Evolutionary conservation across 2,797 vertebrate species (phyloP), one percentile per base, ranked within the genome.

Genomic region (Helicolenus hilgendorfi): DNA sequence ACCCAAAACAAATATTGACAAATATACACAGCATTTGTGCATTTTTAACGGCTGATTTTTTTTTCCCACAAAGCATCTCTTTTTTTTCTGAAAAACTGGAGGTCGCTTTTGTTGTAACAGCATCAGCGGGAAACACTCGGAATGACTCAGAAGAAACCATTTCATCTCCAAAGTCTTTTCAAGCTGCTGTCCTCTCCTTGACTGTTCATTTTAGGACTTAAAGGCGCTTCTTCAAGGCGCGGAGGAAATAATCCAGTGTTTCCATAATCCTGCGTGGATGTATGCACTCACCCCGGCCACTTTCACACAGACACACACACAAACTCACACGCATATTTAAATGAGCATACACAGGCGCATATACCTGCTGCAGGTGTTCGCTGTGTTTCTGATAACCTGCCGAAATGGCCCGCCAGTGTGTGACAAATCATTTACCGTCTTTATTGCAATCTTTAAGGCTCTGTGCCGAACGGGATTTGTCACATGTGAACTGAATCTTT

Each of bases 221-320:
- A 81, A 91, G 53, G 59, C 74, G 80, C 74, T 91, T 83, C 88
- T 86, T 85, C 69, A 58, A 92, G 81, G 49, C 35, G 11, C 11
- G 0, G 36, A 84, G 79, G 74, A 87, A 90, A 92, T 95, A 95
- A 96, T 95, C 94, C 93, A 92, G 72, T 89, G 84, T 92, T 94
- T 90, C 86, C 36, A 64, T 95, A 95, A 96, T 96, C 94, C 92
- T 91, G 77, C 22, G 29, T 83, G 77, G 85, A 91, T 86, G 87
- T 79, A 74, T 45, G 80, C 85, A 41, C 55, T 89, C 74, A 62
- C 11, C 11, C 11, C 59, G 45, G 71, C 82, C 84, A 84, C 73
- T 84, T 68, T 64, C 69, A 29, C n/a, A 63, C 63, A 58, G 65
- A 31, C 33, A 27, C 38, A 59, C 7, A 26, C 13, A 7, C 27